These are phyloP conservation scores for Mamestra configurata DNA, from an alignment of 1,140 invertebrate species.

Conservation along the genomic window DNA sequence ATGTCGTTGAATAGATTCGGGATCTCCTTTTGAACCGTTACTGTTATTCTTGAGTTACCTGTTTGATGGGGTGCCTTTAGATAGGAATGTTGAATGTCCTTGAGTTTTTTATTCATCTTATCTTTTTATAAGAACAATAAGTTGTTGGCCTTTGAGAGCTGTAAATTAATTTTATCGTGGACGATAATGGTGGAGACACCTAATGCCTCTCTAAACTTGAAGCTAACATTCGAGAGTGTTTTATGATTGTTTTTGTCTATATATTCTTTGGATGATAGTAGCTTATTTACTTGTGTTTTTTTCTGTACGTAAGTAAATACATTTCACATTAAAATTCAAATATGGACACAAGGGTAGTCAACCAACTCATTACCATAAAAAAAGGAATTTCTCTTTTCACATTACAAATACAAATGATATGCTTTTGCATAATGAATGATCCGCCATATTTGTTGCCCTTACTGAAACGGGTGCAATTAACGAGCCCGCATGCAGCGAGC, in stretches of 20 bases:
- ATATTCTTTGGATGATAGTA: no score
- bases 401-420: conserved; percentile 7
- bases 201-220: background rate
- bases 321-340: background rate
- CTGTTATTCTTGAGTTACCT: conserved; percentile 69
- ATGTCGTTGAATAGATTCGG: conserved; percentile 68
- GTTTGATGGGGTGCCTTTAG: conserved; percentile 54
- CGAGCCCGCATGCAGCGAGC: conserved; percentile 70
- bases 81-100: conserved; percentile 41
- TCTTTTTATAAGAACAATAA: conserved; percentile 15
- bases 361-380: background rate
- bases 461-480: conserved; percentile 79
- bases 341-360: background rate
- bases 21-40: conserved; percentile 65
- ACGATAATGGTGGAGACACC: background rate
- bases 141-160: conserved; percentile 4
- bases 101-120: conserved; percentile 35
- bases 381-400: background rate
- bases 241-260: background rate
- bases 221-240: background rate
- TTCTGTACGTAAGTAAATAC: background rate
- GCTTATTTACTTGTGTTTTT: background rate
- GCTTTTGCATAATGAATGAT: conserved; percentile 24
- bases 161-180: background rate
- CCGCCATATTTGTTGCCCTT: conserved; percentile 62